Percentiles rank a stretch among this genome's conserved stretches.
Evolutionary conservation across 2,113 vertebrate genomes (phyloP).

Genomic region (Corapipo altera): DNA sequence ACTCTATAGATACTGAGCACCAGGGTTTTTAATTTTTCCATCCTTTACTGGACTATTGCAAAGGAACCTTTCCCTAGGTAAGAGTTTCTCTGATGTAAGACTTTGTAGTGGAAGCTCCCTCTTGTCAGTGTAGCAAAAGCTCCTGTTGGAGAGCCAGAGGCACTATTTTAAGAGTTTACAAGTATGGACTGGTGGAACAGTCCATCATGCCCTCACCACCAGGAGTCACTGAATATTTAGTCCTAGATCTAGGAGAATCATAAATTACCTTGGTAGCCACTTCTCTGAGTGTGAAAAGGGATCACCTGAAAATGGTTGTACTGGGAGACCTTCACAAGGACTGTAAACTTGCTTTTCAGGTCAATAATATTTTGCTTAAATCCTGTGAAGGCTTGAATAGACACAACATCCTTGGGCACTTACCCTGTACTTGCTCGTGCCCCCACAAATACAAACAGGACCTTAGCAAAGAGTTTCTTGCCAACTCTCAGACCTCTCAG

Average conservation of each 20-base stretch:
- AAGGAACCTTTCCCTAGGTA: neutral
- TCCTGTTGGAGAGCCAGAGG: neutral
- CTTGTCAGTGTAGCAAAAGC: neutral
- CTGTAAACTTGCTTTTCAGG: neutral
- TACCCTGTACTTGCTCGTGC: neutral
- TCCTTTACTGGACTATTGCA: neutral
- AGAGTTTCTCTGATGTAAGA: neutral
- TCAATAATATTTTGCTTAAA: constrained; percentile 1
- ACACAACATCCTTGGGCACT: neutral
- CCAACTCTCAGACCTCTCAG: constrained; percentile 1
- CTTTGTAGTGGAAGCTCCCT: neutral
- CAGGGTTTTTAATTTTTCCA: neutral
- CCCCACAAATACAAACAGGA: constrained; percentile 6
- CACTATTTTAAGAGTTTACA: neutral
- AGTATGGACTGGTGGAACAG: neutral
- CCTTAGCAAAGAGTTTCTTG: constrained; percentile 31
- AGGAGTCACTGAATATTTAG: neutral
- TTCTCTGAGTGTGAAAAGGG: neutral
- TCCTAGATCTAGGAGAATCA: neutral
- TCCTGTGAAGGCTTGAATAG: neutral
- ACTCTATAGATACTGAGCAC: neutral
- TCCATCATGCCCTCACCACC: neutral
- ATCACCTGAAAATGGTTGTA: neutral
- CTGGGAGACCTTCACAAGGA: neutral
- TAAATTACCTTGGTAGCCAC: neutral